Evolutionary conservation across 1,140 invertebrate species (phyloP).

Genomic region (Gryon sp.): DNA sequence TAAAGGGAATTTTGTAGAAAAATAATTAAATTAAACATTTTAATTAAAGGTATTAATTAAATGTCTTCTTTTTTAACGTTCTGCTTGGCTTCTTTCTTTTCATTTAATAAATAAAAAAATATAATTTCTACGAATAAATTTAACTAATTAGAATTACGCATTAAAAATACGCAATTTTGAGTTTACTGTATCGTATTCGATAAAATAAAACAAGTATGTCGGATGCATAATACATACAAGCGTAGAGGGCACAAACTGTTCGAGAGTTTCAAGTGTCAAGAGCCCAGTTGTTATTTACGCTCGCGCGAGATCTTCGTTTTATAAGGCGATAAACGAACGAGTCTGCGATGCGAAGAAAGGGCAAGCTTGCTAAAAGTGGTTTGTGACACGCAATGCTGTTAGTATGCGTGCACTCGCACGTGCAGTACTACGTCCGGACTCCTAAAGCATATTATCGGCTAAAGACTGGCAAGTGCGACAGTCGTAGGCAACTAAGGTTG

Average conservation of each 20-base stretch:
- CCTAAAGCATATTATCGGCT: constrained; percentile 58
- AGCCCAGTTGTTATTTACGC: constrained; percentile 66
- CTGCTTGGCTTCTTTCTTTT: no score
- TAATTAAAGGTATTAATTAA: no score
- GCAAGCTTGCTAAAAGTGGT: constrained; percentile 61
- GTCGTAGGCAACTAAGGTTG: constrained; percentile 59
- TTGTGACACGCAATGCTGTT: constrained; percentile 61
- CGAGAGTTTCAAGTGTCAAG: constrained; percentile 66
- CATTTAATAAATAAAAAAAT: no score
- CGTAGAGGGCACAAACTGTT: constrained; percentile 54
- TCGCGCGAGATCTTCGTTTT: constrained; percentile 66
- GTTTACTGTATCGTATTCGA: constrained; percentile 1
- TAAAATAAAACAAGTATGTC: constrained; percentile 40
- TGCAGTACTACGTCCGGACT: constrained; percentile 41
- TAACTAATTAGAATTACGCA: no score
- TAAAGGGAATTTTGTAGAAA: no score
- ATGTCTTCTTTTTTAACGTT: no score
- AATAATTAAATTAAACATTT: no score
- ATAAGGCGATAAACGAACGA: constrained; percentile 66
- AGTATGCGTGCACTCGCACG: constrained; percentile 60
- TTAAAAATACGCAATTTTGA: constrained; percentile 30
- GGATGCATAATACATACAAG: constrained; percentile 58
- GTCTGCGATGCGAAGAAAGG: constrained; percentile 52
- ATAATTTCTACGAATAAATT: no score
- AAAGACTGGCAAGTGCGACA: constrained; percentile 57